These are phyloP conservation scores for Jacana jacana DNA, from an alignment of 2,113 vertebrate species.

Conservation along the genomic window DNA sequence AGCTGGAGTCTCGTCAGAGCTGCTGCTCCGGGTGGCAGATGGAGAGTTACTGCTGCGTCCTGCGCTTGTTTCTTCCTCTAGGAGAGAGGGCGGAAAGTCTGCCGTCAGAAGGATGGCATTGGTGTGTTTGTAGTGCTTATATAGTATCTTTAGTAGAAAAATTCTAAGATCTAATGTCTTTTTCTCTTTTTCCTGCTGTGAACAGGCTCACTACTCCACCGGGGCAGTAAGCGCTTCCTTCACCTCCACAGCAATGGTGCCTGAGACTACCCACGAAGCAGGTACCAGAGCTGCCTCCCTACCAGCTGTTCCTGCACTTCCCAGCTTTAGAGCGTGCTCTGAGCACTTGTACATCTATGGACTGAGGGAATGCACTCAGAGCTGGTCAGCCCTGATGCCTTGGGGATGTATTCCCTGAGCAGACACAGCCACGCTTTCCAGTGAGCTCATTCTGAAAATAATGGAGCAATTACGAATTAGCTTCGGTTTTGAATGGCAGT, in stretches of 20 bases:
- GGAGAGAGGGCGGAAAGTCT: not conserved
- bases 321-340: not conserved
- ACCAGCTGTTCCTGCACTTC: not conserved
- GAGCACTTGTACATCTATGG: not conserved
- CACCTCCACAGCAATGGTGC: conserved; percentile 96
- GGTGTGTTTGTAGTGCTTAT: not conserved
- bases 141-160: not conserved
- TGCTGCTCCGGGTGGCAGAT: not conserved
- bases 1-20: not conserved
- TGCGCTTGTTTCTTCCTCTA: not conserved
- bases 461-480: not conserved
- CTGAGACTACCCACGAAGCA: conserved; percentile 90
- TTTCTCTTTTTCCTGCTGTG: not conserved
- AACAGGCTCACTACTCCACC: conserved; percentile 96
- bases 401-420: not conserved
- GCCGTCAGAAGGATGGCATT: not conserved
- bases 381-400: not conserved
- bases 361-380: not conserved
- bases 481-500: not conserved
- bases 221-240: conserved; percentile 95
- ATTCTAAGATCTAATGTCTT: not conserved
- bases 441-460: not conserved
- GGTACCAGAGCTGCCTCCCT: conserved; percentile 68
- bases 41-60: not conserved
- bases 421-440: not conserved